phyloP scores from a whole-genome alignment of 2,113 vertebrate species.

The Apodemus speciosus region DNA sequence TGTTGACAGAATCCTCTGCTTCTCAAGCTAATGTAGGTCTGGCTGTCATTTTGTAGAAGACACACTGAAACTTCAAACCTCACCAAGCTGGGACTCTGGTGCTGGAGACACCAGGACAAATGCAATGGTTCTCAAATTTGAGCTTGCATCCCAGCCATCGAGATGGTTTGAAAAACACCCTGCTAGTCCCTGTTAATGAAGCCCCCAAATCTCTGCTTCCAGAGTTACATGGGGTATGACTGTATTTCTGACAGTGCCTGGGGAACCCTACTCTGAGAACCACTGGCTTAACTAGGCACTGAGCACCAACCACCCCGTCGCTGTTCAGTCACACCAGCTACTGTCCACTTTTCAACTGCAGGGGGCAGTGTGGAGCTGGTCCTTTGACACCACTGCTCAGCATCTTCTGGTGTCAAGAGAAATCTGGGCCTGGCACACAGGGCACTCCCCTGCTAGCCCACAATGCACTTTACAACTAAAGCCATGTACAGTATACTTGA shows the following conservation, averaged over 20 bases:
- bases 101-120: not conserved
- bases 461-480: constrained; percentile 29
- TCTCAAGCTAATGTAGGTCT: not conserved
- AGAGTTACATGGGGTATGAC: not conserved
- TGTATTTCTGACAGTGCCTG: not conserved
- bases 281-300: not conserved
- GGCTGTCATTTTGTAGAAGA: constrained; percentile 61
- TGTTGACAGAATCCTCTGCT: not conserved
- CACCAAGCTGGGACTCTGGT: constrained; percentile 37
- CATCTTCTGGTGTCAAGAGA: not conserved
- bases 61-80: constrained; percentile 10
- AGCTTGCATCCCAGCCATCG: not conserved
- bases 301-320: not conserved
- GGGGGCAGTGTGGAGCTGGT: not conserved
- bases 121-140: not conserved
- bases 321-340: not conserved
- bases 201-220: not conserved
- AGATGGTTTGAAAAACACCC: not conserved
- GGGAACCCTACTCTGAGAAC: not conserved
- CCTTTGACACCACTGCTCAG: not conserved
- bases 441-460: constrained; percentile 1
- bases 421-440: not conserved
- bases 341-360: fast-evolving
- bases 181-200: not conserved
- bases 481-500: constrained; percentile 9